Percentiles rank a stretch among this genome's conserved stretches.
Conservation (phyloP, 1,140 invertebrate genomes). For the Amyelois transitella region DNA sequence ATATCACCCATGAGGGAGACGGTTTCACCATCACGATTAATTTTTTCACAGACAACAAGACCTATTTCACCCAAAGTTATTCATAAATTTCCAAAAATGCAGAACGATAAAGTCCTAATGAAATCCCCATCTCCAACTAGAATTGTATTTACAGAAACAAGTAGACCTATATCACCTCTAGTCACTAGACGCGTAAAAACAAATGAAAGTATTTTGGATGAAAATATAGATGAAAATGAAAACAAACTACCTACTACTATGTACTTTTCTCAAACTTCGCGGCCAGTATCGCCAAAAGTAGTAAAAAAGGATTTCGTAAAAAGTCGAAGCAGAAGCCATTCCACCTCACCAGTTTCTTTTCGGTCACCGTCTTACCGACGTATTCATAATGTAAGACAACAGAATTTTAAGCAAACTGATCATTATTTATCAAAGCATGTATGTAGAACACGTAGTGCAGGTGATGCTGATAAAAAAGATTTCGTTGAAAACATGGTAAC, state of each 20-base stretch:
- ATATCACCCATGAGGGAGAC: slow-evolving; percentile 24
- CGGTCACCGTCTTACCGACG: slow-evolving; percentile 80
- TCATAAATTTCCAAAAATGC: slow-evolving; percentile 21
- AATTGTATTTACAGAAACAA: slow-evolving; percentile 46
- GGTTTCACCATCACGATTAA: slow-evolving; percentile 46
- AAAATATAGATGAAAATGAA: slow-evolving; percentile 9
- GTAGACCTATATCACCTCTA: slow-evolving; percentile 38
- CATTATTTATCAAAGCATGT: slow-evolving; percentile 31
- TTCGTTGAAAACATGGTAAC: slow-evolving; percentile 11
- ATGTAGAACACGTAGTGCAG: slow-evolving; percentile 77
- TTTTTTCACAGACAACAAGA: slow-evolving; percentile 55
- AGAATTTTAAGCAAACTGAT: slow-evolving; percentile 44
- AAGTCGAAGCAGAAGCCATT: slow-evolving; percentile 53
- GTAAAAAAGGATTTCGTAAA: slow-evolving; percentile 24
- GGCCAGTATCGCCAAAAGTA: slow-evolving; percentile 54
- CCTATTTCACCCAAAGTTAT: slow-evolving; percentile 48
- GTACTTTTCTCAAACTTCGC: slow-evolving; percentile 56
- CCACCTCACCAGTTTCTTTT: slow-evolving; percentile 74
- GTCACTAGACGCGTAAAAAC: slow-evolving; percentile 19
- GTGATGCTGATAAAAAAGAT: slow-evolving; percentile 72
- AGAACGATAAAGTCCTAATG: slow-evolving; percentile 26
- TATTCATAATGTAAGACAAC: slow-evolving; percentile 74
- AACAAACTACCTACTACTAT: slow-evolving; percentile 37
- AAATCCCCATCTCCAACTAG: slow-evolving; percentile 40
- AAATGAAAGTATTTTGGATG: neutral